A percentile compares a stretch with the other conserved stretches of the same genome.
Evolutionary conservation across 23 tunicate species (phyloP).

Genomic region (Trididemnum clinides): DNA sequence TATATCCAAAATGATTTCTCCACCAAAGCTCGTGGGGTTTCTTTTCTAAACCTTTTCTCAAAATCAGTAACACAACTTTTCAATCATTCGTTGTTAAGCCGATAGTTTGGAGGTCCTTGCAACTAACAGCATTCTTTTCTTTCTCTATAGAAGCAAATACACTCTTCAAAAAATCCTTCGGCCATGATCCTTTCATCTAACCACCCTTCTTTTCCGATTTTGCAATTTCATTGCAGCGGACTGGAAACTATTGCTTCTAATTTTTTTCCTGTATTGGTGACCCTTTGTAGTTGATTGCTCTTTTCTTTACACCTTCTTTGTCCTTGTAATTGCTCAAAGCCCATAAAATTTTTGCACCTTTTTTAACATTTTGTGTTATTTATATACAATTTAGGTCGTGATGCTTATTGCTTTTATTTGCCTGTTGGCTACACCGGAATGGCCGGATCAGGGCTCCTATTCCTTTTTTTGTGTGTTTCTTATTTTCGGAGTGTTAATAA

Average conservation of each 20-base stretch:
- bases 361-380: too few species aligned
- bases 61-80: not conserved
- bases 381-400: slow-evolving; percentile 57
- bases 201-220: too few species aligned
- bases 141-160: not conserved
- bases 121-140: not conserved
- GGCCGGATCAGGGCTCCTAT: slow-evolving; percentile 79
- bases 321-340: too few species aligned
- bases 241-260: too few species aligned
- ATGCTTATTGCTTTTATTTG: slow-evolving; percentile 72
- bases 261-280: too few species aligned
- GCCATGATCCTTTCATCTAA: not conserved
- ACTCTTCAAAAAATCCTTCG: not conserved
- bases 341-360: too few species aligned
- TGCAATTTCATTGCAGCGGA: too few species aligned
- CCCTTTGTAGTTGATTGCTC: too few species aligned
- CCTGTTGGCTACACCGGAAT: slow-evolving; percentile 33
- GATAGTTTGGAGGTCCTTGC: not conserved
- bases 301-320: too few species aligned
- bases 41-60: not conserved
- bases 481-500: slow-evolving; percentile 61
- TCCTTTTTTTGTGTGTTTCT: slow-evolving; percentile 85
- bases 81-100: not conserved
- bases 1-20: not conserved
- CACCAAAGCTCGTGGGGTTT: not conserved